These are phyloP conservation scores for Pluvialis apricaria DNA, from an alignment of 2,113 vertebrate genomes.

Conservation along the genomic window DNA sequence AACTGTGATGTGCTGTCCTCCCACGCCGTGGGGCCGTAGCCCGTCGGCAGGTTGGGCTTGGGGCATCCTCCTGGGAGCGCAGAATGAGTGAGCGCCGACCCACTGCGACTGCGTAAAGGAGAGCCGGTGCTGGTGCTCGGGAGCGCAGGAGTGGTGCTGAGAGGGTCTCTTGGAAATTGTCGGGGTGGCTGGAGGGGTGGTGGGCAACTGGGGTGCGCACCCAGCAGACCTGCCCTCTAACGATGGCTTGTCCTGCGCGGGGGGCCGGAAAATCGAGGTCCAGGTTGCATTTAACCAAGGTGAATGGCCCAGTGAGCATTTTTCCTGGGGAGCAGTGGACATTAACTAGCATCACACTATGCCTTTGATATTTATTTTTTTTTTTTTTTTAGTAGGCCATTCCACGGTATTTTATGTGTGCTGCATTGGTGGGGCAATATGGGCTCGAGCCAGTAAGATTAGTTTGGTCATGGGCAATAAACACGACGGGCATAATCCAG, in stretches of 20 bases:
- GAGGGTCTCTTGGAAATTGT: neutral
- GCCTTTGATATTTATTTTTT: neutral
- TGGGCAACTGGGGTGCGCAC: neutral
- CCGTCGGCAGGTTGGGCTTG: neutral
- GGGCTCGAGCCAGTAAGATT: conserved; percentile 1
- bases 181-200: neutral
- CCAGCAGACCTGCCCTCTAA: neutral
- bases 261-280: neutral
- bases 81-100: neutral
- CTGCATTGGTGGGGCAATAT: neutral
- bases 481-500: neutral
- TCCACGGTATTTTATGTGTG: neutral
- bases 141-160: neutral
- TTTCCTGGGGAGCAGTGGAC: neutral
- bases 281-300: neutral
- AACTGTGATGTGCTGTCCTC: neutral
- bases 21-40: fast-evolving
- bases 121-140: neutral
- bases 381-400: neutral
- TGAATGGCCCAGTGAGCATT: neutral
- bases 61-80: neutral
- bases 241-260: neutral
- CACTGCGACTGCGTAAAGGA: fast-evolving
- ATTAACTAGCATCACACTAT: neutral
- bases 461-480: conserved; percentile 42